Base-by-base conservation (phyloP, 2,113 vertebrate species). In the Microtus oregoni region DNA sequence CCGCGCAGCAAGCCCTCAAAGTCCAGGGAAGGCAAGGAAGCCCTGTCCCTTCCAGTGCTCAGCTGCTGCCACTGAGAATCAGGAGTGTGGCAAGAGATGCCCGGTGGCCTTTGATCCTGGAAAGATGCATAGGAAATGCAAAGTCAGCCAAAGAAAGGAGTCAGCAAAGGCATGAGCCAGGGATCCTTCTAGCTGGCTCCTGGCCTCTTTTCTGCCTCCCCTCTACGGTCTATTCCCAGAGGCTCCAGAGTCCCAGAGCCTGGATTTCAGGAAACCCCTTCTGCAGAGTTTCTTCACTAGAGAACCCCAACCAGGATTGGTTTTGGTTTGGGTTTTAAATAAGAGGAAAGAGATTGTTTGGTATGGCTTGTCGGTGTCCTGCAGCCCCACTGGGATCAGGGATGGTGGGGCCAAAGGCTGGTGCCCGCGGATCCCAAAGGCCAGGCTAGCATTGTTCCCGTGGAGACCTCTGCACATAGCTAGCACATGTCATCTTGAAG, bases 81-180 rank as follows among this genome's bases (percentile, higher is more conserved):
- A 24, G 65, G 73, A 86, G 70, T 50, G 15, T 93, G 86, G 81
- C 68, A 73, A 90, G 81, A 94, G 90, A 68, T 44, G 67, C 88
- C 52, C 77, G 78, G 87, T 93, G 85, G 92, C 88, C 94, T 96
- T 96, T 44, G 15, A 81, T 96, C 94, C 88, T 78, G 22, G 89
- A 88, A 96, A 88, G 79, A 97, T 91, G 63, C 32, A 47, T 85
- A 88, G 67, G 28, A 68, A 61, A 72, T 26, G 58, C 19, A 58
- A 85, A 79, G 85, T 44, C 95, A 93, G 91, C 90, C 97, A 97
- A 95, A 97, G 89, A 97, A 83, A 94, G 72, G 41, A 91, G 30
- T 68, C 61, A 17, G 38, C 61, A 30, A 86, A 95, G 52, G 70
- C 24, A 1, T 13, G 67, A 87, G 86, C 86, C 91, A 44, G 58